A percentile compares a stretch with the other conserved stretches of the same genome.
Evolutionary conservation across 1,140 invertebrate species (phyloP).

Genomic region (Sitobion miscanthi): DNA sequence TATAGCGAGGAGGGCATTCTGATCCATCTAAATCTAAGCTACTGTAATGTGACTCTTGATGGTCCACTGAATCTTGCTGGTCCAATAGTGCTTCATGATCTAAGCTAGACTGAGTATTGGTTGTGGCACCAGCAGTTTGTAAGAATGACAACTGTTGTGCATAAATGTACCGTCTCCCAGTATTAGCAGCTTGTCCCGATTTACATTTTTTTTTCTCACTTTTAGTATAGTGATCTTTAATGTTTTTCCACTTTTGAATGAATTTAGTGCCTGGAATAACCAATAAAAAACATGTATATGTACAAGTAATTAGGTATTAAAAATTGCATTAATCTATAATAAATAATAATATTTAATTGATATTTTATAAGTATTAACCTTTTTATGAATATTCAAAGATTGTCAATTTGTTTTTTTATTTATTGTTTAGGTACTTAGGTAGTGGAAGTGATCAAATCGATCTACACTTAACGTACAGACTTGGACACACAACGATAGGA

Average conservation of each 20-base stretch:
- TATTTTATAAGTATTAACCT: not conserved
- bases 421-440: not conserved
- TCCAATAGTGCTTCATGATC: not conserved
- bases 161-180: not conserved
- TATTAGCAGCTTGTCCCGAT: not conserved
- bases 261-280: not conserved
- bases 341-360: not conserved
- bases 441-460: conserved; percentile 17
- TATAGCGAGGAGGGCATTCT: too few relatives aligned
- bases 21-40: too few relatives aligned
- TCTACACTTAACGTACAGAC: not conserved
- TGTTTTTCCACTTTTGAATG: not conserved
- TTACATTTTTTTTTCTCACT: not conserved
- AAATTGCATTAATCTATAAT: not conserved
- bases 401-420: not conserved
- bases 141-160: not conserved
- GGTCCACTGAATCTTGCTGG: not conserved
- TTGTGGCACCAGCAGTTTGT: not conserved
- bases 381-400: not conserved
- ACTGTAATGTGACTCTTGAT: too few relatives aligned
- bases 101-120: not conserved
- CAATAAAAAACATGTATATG: not conserved
- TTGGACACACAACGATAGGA: conserved; percentile 11
- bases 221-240: not conserved
- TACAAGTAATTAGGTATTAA: not conserved